Conservation (phyloP, 2,113 vertebrate genomes). For the Alexandromys fortis region DNA sequence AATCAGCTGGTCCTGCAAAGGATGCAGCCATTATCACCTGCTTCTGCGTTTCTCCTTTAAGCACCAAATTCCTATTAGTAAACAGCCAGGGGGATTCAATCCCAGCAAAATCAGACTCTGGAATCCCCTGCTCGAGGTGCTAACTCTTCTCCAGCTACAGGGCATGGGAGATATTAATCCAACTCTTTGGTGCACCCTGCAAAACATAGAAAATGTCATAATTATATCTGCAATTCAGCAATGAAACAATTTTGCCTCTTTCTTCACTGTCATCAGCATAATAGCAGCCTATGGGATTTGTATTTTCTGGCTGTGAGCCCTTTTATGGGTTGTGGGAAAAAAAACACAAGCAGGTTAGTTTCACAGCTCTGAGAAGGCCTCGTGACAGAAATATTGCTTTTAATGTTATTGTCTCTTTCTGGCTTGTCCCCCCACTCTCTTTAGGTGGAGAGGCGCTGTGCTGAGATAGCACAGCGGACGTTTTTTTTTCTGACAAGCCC, state of each 20-base stretch:
- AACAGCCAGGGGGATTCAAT: slow-evolving; percentile 57
- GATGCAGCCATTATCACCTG: slow-evolving; percentile 61
- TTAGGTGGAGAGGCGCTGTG: neutral
- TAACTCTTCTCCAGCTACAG: slow-evolving; percentile 50
- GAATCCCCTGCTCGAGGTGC: neutral
- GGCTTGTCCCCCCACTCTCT: slow-evolving; percentile 55
- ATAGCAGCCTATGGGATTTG: slow-evolving; percentile 65
- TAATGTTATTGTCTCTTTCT: slow-evolving; percentile 74
- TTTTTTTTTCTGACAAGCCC: slow-evolving; percentile 58
- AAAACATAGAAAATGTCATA: slow-evolving; percentile 77
- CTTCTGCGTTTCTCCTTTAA: slow-evolving; percentile 59
- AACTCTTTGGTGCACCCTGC: slow-evolving; percentile 67
- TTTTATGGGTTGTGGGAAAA: slow-evolving; percentile 70
- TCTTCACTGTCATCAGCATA: slow-evolving; percentile 74
- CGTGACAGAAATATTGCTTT: slow-evolving; percentile 74
- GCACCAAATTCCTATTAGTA: slow-evolving; percentile 64
- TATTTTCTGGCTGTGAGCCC: slow-evolving; percentile 60
- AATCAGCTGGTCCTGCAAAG: slow-evolving; percentile 71
- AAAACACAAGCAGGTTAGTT: slow-evolving; percentile 74
- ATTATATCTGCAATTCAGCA: slow-evolving; percentile 76
- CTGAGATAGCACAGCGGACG: neutral
- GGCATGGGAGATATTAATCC: slow-evolving; percentile 60
- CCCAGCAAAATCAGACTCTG: slow-evolving; percentile 52
- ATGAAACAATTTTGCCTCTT: slow-evolving; percentile 74
- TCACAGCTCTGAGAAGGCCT: slow-evolving; percentile 68